Conservation (phyloP, 1,140 invertebrate genomes). For the Bombus picipes region DNA sequence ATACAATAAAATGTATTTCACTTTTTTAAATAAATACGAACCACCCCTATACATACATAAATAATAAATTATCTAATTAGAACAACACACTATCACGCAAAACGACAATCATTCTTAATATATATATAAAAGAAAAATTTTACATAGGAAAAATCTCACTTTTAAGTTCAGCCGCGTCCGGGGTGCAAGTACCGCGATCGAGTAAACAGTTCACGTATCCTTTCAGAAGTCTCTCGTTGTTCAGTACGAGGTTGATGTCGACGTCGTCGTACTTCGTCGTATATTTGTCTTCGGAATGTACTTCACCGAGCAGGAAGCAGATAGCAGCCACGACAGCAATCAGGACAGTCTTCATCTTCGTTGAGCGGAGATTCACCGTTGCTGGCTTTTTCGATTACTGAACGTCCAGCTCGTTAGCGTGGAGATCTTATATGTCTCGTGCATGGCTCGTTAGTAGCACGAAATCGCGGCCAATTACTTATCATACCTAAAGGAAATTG, state of each 20-base stretch:
- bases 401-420: conserved; percentile 45
- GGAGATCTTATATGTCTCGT: conserved; percentile 52
- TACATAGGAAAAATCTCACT: conserved; percentile 75
- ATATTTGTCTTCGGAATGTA: conserved; percentile 75
- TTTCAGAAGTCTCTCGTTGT: conserved; percentile 82
- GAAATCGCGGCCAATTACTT: conserved; percentile 49
- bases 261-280: conserved; percentile 84
- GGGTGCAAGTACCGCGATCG: conserved; percentile 82
- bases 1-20: no score
- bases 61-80: no score
- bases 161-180: conserved; percentile 83
- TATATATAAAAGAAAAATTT: no score
- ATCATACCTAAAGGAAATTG: conserved; percentile 27
- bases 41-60: no score
- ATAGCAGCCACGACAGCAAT: neutral
- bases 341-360: conserved; percentile 52
- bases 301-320: neutral
- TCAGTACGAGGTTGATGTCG: conserved; percentile 82
- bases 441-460: conserved; percentile 66
- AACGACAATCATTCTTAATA: no score
- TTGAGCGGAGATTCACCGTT: conserved; percentile 9
- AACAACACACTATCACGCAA: no score
- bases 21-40: no score
- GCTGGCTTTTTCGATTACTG: conserved; percentile 48
- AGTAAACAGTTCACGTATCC: conserved; percentile 84